Base-by-base conservation (phyloP, 1,140 invertebrate species). In the Drosophila lowei region DNA sequence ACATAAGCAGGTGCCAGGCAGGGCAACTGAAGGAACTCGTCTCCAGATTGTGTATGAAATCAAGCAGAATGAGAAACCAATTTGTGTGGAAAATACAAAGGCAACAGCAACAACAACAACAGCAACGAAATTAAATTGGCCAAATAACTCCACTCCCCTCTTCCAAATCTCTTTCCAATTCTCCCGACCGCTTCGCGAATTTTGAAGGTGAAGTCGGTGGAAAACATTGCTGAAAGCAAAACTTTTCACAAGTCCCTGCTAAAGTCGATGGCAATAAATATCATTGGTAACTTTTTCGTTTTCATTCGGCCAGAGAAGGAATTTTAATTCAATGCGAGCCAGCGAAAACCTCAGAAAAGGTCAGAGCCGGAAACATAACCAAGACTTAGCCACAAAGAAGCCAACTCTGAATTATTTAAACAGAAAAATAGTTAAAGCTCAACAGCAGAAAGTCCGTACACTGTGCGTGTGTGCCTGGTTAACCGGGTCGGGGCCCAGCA, bases 31-130 rank as follows among this genome's bases (percentile, higher is more conserved):
- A 62, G 61, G 56, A 86, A 53, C 63, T 66, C 81, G 68, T 81
- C 73, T 81, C 53, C 68, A 86, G 81, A 71, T 86, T 81, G 81
- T 77, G 81, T 77, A 86, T 75, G 81, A 86, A 85, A 86, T 85
- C 81, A 85, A 81, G 77, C 81, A 85, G 81, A 85, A 86, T 80
- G 81, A 74, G 81, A 86, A 85, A 86, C 68, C 81, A 85, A 85
- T 85, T 85, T 85, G 83, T 80, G 81, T 80, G 77, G 64, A 81
- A 85, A 85, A 81, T 59, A 66, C 74, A 83, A 83, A 78, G 56
- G 63, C 63, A 74, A 30, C 67, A 54, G 43, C 16, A 61, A 57
- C 62, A 52, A 0, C 13, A 15, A 30, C 30, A 43, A 41, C 21
- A 46, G 44, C 46, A 21, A 58, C 30, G 73, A 86, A 77, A 81